Evolutionary conservation across 1,140 invertebrate genomes (phyloP).

Genomic region (Subanguina moxae): DNA sequence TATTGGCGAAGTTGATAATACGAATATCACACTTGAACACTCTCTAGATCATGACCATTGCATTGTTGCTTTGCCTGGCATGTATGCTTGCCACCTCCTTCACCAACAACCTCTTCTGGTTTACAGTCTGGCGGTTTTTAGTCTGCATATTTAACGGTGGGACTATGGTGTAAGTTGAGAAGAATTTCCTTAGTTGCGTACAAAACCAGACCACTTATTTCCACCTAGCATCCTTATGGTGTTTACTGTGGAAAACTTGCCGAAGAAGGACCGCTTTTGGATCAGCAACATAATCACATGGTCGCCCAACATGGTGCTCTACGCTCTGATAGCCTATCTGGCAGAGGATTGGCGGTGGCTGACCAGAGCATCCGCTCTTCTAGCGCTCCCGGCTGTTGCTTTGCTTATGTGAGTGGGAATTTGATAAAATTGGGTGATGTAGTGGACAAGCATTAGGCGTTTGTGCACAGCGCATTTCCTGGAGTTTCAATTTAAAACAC

Average conservation of each 20-base stretch:
- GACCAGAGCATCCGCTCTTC: conserved; percentile 25
- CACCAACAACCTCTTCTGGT: conserved; percentile 29
- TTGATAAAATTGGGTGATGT: no score
- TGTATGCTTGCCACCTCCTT: conserved; percentile 43
- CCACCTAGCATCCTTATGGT: conserved; percentile 36
- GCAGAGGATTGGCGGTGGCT: conserved; percentile 41
- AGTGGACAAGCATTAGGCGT: no score
- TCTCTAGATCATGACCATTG: conserved; percentile 36
- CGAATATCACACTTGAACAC: no score
- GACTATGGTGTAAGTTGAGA: conserved; percentile 32
- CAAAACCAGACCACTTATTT: not conserved
- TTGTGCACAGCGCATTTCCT: no score
- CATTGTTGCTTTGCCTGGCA: conserved; percentile 33
- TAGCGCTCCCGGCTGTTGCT: conserved; percentile 33
- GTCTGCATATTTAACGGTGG: conserved; percentile 48
- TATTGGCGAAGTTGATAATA: no score
- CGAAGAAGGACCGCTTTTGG: conserved; percentile 46
- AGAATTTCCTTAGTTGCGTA: no score
- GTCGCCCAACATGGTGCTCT: conserved; percentile 40
- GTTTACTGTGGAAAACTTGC: conserved; percentile 45
- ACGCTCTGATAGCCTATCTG: conserved; percentile 38
- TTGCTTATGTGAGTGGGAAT: conserved; percentile 20
- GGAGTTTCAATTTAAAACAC: no score
- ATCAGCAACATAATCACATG: conserved; percentile 31
- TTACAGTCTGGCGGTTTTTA: conserved; percentile 40